Evolutionary conservation across 2,888 invertebrate genomes (phyloP), one percentile per base, ranked within the genome.

Genomic region (Eilema sororculum): DNA sequence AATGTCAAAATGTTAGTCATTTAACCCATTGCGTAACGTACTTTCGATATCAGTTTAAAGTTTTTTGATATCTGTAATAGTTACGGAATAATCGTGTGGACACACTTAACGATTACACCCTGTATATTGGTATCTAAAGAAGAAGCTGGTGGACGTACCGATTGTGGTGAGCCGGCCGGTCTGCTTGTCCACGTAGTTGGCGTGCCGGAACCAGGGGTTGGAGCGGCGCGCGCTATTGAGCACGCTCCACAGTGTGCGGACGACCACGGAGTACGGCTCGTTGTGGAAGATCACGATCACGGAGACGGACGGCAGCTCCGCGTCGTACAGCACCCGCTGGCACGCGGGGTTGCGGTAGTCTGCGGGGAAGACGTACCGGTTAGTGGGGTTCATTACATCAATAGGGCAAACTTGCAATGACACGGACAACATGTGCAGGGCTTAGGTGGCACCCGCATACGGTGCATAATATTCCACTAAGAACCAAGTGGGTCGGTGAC

Each of bases 201-300:
- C 93, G 3, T 83, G 81, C 37, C 76, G 71, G 79, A 86, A 92
- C 92, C 93, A 95, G 0, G 91, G 89, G 73, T 88, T 88, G 77
- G 84, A 80, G n/a, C 95, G 75, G 1, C 92, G 52, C 96, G 97
- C 83, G 97, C 97, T 91, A 97, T 98, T 97, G 67, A 99, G 93
- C n/a, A 98, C 98, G 87, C 98, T 98, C 96, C 98, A 97, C n/a
- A 98, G 96, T 0, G 98, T 99, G 72, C 98, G 92, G 57, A 98
- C 86, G 59, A 98, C 95, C 57, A 98, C 97, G 63, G 98, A 98
- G 95, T 98, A 98, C 0, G 98, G 98, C 91, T 99, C 99, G 89
- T 99, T 98, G 89, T 97, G 98, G 95, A 98, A 99, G 77, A 98
- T 98, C 57, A 98, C 96, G 74, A 98, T 96, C n/a, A 98, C 97